Evolutionary conservation across 2,113 vertebrate species (phyloP), one percentile per base, ranked within the genome.

Genomic region (human (Homo sapiens)): DNA sequence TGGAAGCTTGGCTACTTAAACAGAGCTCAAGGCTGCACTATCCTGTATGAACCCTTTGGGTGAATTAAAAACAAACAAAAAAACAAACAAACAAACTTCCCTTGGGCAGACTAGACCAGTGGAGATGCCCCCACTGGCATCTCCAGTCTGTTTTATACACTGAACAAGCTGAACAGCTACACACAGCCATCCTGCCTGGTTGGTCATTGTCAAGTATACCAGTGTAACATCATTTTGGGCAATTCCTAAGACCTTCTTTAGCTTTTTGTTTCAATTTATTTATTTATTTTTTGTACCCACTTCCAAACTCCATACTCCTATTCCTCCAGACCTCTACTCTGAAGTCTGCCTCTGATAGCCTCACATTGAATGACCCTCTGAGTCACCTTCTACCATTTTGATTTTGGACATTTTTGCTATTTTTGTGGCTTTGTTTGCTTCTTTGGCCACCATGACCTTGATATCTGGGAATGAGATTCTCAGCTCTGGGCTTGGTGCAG

Each of bases 101-200:
- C 5, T 50, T 38, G 38, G 45, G 16, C 45, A 81, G 9, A 66
- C 4, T 17, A 70, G 23, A 94, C 8, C 5, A 64, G 30, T 32
- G 12, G 61, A 64, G 61, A 64, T 64, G 27, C 27, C 61, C 61
- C 61, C 12, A 64, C 6, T 45, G 82, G 38, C 17, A 18, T 66
- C n/a, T 66, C 81, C n/a, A 43, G 35, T 57, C 11, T 1, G 27
- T 85, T 68, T 82, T 45, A 61, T 25, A 23, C 3, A 45, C 2
- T 43, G 1, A 8, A 3, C 1, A 59, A 52, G 2, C 11, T 79
- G 25, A 83, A 61, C 20, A 85, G 7, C 7, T 38, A 35, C 16
- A 23, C 1, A 55, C 4, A 4, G 7, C 27, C 10, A 32, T 23
- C 35, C 66, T 73, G 0, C 3, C 35, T 57, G 3, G 2, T 13